Evolutionary conservation across 2,888 invertebrate genomes (phyloP).

Genomic region (Podabrus alpinus): DNA sequence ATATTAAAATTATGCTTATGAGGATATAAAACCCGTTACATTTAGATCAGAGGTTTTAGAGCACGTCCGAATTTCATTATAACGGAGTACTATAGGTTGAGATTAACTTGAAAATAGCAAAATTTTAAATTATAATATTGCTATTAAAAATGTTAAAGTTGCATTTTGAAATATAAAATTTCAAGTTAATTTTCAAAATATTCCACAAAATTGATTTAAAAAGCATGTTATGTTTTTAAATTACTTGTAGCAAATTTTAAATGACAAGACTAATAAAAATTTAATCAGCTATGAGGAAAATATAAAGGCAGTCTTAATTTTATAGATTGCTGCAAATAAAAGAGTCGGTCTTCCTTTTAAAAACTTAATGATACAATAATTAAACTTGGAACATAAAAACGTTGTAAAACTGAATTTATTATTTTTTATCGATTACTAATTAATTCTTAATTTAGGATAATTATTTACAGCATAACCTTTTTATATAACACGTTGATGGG

Average conservation of each 20-base stretch:
- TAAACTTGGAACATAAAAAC: not conserved
- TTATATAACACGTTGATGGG: not conserved
- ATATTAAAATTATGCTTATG: slow-evolving; percentile 7
- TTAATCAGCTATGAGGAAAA: not conserved
- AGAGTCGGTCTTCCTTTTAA: not conserved
- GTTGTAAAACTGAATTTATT: not conserved
- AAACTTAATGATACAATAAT: not conserved
- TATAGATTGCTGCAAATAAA: not conserved
- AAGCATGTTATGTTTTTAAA: not conserved
- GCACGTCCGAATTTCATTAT: slow-evolving; percentile 19
- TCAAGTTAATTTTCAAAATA: not conserved
- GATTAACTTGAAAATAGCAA: slow-evolving; percentile 14
- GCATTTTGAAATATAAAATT: not conserved
- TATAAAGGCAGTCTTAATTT: not conserved
- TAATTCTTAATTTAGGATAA: not conserved
- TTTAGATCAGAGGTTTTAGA: slow-evolving; percentile 13
- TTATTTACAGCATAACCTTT: not conserved
- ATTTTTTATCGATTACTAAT: not conserved
- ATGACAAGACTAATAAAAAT: not conserved
- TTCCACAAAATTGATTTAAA: not conserved
- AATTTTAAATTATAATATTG: slow-evolving; percentile 13
- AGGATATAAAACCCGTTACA: slow-evolving; percentile 13
- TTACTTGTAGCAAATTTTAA: not conserved
- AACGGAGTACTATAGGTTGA: slow-evolving; percentile 6
- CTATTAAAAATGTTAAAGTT: slow-evolving; percentile 3